phyloP scores from a whole-genome alignment of 2,797 vertebrate genomes.

The Scyliorhinus canicula region DNA sequence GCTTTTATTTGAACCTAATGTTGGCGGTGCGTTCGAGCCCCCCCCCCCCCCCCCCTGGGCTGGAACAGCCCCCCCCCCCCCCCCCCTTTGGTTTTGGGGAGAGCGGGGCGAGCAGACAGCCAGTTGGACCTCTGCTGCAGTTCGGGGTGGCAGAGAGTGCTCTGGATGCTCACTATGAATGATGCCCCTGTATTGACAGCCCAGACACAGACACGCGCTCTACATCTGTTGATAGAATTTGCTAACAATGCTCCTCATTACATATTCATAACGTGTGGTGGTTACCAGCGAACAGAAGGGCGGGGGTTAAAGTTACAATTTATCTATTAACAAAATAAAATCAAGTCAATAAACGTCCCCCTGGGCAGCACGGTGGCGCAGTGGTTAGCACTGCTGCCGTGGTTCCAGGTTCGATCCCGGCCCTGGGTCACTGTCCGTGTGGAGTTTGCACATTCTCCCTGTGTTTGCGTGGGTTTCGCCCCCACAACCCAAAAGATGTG shows the following conservation, averaged over 20 bases:
- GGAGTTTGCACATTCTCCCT: too few relatives aligned
- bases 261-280: slow-evolving; percentile 62
- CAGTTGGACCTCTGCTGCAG: slow-evolving; percentile 38
- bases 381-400: too few relatives aligned
- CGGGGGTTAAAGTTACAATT: slow-evolving; percentile 4
- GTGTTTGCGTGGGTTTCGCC: too few relatives aligned
- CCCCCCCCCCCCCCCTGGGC: too few relatives aligned
- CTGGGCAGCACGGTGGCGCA: too few relatives aligned
- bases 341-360: not conserved
- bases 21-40: too few relatives aligned
- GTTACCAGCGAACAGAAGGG: slow-evolving; percentile 40
- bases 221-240: slow-evolving; percentile 63
- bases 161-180: slow-evolving; percentile 46
- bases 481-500: too few relatives aligned
- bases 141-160: not conserved
- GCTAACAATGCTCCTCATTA: slow-evolving; percentile 70
- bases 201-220: slow-evolving; percentile 48
- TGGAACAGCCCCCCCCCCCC: too few relatives aligned
- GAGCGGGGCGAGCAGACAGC: not conserved
- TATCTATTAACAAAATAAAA: not conserved
- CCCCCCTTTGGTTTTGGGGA: not conserved
- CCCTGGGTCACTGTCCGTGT: too few relatives aligned
- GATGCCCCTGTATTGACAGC: slow-evolving; percentile 61
- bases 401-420: too few relatives aligned
- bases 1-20: too few relatives aligned